Conservation (phyloP, 1,140 invertebrate genomes). For the Venturia canescens region DNA sequence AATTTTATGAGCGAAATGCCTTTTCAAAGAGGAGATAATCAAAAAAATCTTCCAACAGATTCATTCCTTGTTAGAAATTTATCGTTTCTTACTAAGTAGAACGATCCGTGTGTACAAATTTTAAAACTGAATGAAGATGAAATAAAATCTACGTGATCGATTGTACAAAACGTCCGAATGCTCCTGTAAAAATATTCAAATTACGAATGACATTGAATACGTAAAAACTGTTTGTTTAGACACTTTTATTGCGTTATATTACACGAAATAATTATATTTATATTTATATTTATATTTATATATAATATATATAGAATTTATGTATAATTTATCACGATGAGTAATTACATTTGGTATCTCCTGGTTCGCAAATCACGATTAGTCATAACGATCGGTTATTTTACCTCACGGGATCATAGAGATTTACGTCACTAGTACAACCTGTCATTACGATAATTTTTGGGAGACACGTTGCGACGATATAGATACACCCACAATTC, state of each 20-base stretch:
- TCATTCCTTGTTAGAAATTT: no score
- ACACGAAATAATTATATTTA: constrained; percentile 10
- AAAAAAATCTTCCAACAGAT: no score
- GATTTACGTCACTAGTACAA: constrained; percentile 66
- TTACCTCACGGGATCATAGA: constrained; percentile 62
- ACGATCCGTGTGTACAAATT: no score
- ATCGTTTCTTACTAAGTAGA: no score
- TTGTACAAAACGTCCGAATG: not conserved
- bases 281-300: no score
- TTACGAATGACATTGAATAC: not conserved
- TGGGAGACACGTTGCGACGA: constrained; percentile 56
- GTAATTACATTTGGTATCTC: constrained; percentile 48
- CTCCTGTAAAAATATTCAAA: not conserved
- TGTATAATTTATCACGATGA: constrained; percentile 51
- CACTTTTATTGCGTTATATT: constrained; percentile 12
- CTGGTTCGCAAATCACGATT: constrained; percentile 29
- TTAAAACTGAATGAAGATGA: no score
- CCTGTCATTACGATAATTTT: constrained; percentile 61
- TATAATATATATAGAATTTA: constrained; percentile 43
- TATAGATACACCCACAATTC: constrained; percentile 64
- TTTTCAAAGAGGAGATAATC: no score
- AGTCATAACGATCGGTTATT: constrained; percentile 26
- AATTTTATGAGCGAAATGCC: no score
- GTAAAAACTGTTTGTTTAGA: not conserved
- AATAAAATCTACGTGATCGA: not conserved